A percentile compares a stretch with the other conserved stretches of the same genome.
These are phyloP conservation scores for Zaprionus lineosus DNA, from an alignment of 2,888 invertebrate species.

Conservation along the genomic window DNA sequence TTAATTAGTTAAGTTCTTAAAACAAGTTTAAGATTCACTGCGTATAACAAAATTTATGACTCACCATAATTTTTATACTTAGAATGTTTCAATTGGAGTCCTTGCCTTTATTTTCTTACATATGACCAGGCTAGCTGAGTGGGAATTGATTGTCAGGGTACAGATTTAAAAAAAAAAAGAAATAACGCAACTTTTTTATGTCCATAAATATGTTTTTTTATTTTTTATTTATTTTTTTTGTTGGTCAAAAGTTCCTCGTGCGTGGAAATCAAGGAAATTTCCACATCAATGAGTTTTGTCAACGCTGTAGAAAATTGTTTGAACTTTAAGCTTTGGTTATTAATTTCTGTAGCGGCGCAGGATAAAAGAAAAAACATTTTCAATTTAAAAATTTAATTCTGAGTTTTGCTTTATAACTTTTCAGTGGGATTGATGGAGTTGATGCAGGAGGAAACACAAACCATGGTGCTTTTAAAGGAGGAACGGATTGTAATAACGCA, in stretches of 20 bases:
- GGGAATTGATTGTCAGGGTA: too few relatives aligned
- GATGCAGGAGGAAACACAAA: too few relatives aligned
- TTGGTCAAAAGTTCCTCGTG: slow-evolving; percentile 48
- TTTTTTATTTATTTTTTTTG: not conserved
- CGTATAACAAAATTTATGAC: not conserved
- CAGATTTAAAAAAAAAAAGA: too few relatives aligned
- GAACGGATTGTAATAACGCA: slow-evolving; percentile 40
- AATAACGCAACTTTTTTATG: not conserved
- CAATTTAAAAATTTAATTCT: too few relatives aligned
- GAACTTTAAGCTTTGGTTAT: slow-evolving; percentile 33
- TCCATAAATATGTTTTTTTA: not conserved
- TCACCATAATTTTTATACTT: too few relatives aligned
- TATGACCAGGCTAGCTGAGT: too few relatives aligned
- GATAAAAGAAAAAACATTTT: not conserved
- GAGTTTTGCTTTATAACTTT: too few relatives aligned
- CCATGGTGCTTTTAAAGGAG: not conserved
- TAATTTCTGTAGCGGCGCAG: not conserved
- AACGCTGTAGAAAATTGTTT: slow-evolving; percentile 25
- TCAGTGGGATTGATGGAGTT: too few relatives aligned
- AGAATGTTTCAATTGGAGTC: too few relatives aligned
- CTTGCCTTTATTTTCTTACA: too few relatives aligned
- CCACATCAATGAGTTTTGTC: slow-evolving; percentile 34
- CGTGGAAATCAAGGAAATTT: slow-evolving; percentile 53
- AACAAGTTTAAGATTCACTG: slow-evolving; percentile 1
- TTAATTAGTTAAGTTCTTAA: slow-evolving; percentile 31